Evolutionary conservation across 2,888 invertebrate genomes (phyloP).

Genomic region (Caenorhabditis zanzibari): DNA sequence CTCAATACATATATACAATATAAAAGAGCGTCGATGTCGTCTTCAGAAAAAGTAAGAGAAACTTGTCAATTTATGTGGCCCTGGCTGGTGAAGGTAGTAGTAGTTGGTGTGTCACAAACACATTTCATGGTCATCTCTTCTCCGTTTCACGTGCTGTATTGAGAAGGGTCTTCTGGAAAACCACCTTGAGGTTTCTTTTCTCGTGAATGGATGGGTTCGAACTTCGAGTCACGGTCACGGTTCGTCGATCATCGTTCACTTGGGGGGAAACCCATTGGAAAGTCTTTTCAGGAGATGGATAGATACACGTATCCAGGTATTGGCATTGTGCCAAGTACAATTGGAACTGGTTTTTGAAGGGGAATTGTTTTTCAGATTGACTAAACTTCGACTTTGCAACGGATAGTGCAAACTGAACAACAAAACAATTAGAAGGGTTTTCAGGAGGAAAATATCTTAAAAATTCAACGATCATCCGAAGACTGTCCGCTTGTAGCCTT

Average conservation of each 20-base stretch:
- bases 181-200: neutral
- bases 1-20: neutral
- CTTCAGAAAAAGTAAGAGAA: neutral
- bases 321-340: constrained; percentile 4
- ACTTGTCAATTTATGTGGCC: constrained; percentile 42
- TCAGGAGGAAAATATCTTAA: no score
- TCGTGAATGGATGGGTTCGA: neutral
- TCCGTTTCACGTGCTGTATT: constrained; percentile 21
- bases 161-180: neutral
- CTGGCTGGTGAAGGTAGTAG: neutral
- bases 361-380: no score
- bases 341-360: neutral
- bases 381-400: no score
- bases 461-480: no score
- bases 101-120: constrained; percentile 49
- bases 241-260: constrained; percentile 5
- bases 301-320: neutral
- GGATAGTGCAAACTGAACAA: no score
- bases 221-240: neutral
- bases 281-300: neutral
- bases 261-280: neutral
- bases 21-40: neutral
- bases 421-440: no score
- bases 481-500: no score
- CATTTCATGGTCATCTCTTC: constrained; percentile 62